phyloP scores from a whole-genome alignment of 2,797 vertebrate genomes.

The Stomatorhinus walkeri region DNA sequence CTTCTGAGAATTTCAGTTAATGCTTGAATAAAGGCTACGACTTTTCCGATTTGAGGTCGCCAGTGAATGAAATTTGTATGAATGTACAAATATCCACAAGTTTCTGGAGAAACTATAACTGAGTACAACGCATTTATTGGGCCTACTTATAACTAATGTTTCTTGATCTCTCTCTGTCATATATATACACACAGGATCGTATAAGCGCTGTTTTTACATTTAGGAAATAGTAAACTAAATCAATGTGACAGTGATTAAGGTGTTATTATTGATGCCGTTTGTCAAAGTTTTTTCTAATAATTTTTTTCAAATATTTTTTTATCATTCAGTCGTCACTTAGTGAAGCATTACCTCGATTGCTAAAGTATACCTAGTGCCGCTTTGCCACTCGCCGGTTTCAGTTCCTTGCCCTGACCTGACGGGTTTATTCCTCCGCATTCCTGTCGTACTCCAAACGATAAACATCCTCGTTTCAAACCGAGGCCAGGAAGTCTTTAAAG shows the following conservation, averaged over 20 bases:
- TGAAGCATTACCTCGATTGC: neutral
- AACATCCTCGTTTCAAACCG: conserved; percentile 60
- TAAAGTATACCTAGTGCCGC: neutral
- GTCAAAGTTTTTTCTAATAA: neutral
- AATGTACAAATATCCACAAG: neutral
- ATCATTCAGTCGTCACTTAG: neutral
- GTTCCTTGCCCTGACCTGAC: conserved; percentile 53
- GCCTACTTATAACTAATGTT: neutral
- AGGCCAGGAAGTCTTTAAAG: conserved; percentile 58
- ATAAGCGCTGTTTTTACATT: neutral
- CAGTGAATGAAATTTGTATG: neutral
- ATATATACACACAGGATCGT: neutral
- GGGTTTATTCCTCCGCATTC: conserved; percentile 62
- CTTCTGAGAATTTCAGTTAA: neutral
- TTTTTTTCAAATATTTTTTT: neutral
- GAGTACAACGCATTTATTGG: neutral
- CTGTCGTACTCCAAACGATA: conserved; percentile 56
- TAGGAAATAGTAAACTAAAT: neutral
- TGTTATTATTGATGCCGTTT: neutral
- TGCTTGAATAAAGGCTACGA: neutral
- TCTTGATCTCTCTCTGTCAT: neutral
- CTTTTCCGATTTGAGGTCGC: neutral
- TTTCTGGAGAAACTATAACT: neutral
- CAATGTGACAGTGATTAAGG: neutral
- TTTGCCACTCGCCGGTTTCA: conserved; percentile 12